Base-by-base conservation (phyloP, 2,797 vertebrate genomes). In the Tokudaia muenninki region DNA sequence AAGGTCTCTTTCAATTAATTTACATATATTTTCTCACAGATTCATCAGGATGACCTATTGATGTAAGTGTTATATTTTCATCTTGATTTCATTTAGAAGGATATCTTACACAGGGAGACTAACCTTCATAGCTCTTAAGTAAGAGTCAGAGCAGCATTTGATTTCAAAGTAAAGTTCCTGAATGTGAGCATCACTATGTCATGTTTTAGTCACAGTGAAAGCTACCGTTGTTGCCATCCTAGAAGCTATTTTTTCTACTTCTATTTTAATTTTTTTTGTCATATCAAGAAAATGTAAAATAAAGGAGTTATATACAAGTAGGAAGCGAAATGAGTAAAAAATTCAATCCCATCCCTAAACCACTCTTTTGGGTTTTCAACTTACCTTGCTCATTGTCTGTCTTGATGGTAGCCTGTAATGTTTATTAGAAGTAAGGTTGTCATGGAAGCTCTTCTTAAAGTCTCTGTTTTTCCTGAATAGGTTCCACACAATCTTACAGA, bases 21-120 rank as follows among this genome's bases (percentile, higher is more conserved):
- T 75, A 29, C 4, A 55, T 87, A 92, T 74, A 67, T 29, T 91
- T 82, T 59, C 31, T 91, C 31, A 82, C 77, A 94, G 55, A 78
- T 21, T 92, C 19, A 86, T 90, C 22, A n/a, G 17, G 31, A 81
- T 26, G 70, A 41, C 10, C 41, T 31, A 55, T 16, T 2, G 11
- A 86, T n/a, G 9, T 70, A 5, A 8, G 1, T 57, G 0, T 87
- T 59, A 3, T 84, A 74, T 75, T 92, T 95, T 47, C n/a, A 67
- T 52, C 11, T 14, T 93, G n/a, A 74, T 41, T 92, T 91, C 87
- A 75, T 2, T 52, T 3, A 8, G 16, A 41, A 88, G 81, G 41
- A 59, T 34, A 77, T 78, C 24, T 81, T 21, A 26, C 24, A 74
- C 10, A 75, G 52, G 86, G 21, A 77, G 8, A 83, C 81, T 22